Evolutionary conservation across 2,888 invertebrate species (phyloP).

Genomic region (Drosophila buzzatii): DNA sequence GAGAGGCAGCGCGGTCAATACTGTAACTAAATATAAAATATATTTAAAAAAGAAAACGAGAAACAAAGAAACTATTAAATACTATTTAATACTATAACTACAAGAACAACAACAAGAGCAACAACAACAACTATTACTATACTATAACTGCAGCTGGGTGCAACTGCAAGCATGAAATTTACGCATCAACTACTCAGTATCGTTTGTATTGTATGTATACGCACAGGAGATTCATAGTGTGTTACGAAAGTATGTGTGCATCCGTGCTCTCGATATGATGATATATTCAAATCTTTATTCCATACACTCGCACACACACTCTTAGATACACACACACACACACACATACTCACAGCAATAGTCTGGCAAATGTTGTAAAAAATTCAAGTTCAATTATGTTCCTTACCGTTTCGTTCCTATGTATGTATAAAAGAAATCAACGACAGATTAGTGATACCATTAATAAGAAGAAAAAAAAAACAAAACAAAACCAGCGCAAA

Average conservation of each 20-base stretch:
- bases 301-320: conserved; percentile 29
- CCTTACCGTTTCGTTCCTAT: conserved; percentile 78
- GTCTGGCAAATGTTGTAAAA: conserved; percentile 75
- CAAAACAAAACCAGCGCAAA: conserved; percentile 28
- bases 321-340: conserved; percentile 8
- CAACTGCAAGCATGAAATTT: conserved; percentile 24
- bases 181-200: conserved; percentile 42
- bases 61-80: conserved; percentile 28
- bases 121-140: conserved; percentile 30
- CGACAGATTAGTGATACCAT: conserved; percentile 77
- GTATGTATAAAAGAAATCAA: conserved; percentile 51
- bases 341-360: conserved; percentile 56
- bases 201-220: conserved; percentile 23
- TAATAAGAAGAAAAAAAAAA: conserved; percentile 41
- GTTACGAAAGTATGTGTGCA: conserved; percentile 9
- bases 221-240: conserved; percentile 5
- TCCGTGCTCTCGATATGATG: conserved; percentile 16
- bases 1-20: conserved; percentile 6
- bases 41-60: conserved; percentile 19
- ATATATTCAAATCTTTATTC: conserved; percentile 49
- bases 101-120: conserved; percentile 26
- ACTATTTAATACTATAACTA: conserved; percentile 41
- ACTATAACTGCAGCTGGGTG: conserved; percentile 43
- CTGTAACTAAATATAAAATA: conserved; percentile 21
- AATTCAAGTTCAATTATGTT: conserved; percentile 79